Percentiles rank a stretch among this genome's conserved stretches.
Conservation (phyloP, 1,140 invertebrate species). For the Mamestra configurata region DNA sequence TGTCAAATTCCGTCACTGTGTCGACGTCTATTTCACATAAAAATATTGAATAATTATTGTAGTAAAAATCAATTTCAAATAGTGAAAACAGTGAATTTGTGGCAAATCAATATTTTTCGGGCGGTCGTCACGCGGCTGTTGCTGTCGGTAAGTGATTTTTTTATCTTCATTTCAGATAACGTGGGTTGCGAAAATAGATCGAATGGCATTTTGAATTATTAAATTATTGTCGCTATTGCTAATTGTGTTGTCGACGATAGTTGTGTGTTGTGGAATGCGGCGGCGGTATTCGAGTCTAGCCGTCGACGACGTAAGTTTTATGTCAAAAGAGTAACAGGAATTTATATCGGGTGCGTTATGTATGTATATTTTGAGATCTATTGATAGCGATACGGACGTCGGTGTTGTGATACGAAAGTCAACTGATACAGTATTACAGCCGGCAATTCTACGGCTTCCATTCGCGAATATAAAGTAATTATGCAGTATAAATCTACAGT, state of each 20-base stretch:
- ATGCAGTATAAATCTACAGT: neutral
- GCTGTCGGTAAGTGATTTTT: slow-evolving; percentile 44
- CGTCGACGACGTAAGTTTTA: slow-evolving; percentile 18
- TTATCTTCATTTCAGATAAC: slow-evolving; percentile 49
- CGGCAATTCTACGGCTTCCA: slow-evolving; percentile 40
- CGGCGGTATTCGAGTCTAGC: slow-evolving; percentile 18
- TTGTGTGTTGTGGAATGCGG: slow-evolving; percentile 37
- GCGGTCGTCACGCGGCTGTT: neutral
- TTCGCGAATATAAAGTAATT: neutral
- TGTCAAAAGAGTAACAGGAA: slow-evolving; percentile 26
- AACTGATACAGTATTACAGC: slow-evolving; percentile 24
- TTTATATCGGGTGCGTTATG: slow-evolving; percentile 11
- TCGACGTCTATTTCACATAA: slow-evolving; percentile 60
- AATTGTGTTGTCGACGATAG: slow-evolving; percentile 39
- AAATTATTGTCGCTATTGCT: slow-evolving; percentile 58
- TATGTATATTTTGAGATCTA: slow-evolving; percentile 42
- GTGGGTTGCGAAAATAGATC: slow-evolving; percentile 70
- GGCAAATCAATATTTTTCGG: neutral
- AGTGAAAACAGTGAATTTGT: slow-evolving; percentile 56
- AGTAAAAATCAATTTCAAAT: slow-evolving; percentile 56
- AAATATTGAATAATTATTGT: slow-evolving; percentile 67
- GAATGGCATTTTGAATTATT: slow-evolving; percentile 66
- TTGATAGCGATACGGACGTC: slow-evolving; percentile 34
- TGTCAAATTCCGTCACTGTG: slow-evolving; percentile 59
- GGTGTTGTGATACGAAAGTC: slow-evolving; percentile 42